A percentile compares a stretch with the other conserved stretches of the same genome.
Evolutionary conservation across 2,797 vertebrate species (phyloP).

Genomic region (Notoglanidium macrostoma): DNA sequence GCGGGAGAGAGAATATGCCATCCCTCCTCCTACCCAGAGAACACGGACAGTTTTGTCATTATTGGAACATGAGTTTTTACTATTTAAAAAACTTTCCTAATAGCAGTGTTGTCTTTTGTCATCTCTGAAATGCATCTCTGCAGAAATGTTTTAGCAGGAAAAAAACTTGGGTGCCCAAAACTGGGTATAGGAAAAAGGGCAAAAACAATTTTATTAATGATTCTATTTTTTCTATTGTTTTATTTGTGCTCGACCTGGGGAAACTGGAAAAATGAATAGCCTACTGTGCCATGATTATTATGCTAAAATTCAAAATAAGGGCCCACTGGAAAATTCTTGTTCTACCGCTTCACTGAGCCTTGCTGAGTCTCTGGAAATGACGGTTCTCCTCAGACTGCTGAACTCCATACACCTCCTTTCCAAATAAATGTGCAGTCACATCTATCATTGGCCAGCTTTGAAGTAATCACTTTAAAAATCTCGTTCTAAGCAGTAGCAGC

Average conservation of each 20-base stretch:
- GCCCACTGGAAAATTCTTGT: not conserved
- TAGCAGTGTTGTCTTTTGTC: not conserved
- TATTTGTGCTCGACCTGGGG: not conserved
- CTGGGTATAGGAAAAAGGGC: not conserved
- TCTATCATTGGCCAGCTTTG: constrained; percentile 15
- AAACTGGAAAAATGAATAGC: not conserved
- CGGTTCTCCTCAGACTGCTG: constrained; percentile 6
- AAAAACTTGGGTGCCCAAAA: not conserved
- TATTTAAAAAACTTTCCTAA: not conserved
- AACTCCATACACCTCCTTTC: constrained; percentile 4
- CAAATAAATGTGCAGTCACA: constrained; percentile 12
- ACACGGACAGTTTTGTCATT: too few relatives aligned
- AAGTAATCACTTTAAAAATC: constrained; percentile 33
- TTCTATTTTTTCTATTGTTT: not conserved
- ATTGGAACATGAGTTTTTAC: not conserved
- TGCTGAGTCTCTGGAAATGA: not conserved
- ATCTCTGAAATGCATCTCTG: not conserved
- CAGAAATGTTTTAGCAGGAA: not conserved
- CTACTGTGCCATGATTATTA: not conserved
- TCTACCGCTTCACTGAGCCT: not conserved
- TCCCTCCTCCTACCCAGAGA: too few relatives aligned
- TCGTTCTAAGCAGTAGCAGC: constrained; percentile 22
- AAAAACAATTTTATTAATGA: not conserved
- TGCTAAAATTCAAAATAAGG: not conserved
- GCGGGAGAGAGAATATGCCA: not conserved